Conservation (phyloP, 2,113 vertebrate species). For the Lepidothrix coronata region DNA sequence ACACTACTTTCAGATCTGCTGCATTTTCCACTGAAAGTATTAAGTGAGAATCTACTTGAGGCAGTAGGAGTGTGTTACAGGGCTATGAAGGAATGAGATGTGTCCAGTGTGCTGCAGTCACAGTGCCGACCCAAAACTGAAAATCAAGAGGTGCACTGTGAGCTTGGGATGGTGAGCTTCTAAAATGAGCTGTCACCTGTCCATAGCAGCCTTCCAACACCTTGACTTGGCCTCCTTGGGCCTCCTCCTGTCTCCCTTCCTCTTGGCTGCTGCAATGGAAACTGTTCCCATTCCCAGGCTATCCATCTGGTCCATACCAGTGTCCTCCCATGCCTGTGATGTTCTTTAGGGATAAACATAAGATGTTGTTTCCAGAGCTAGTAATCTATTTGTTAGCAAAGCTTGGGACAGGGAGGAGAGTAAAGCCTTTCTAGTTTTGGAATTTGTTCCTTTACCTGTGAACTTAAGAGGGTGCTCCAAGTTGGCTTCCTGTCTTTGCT, state of each 20-base stretch:
- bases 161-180: neutral
- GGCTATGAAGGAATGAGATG: neutral
- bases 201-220: neutral
- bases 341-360: neutral
- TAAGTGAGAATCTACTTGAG: neutral
- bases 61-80: neutral
- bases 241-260: neutral
- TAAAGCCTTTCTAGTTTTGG: neutral
- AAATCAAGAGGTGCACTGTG: neutral
- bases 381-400: neutral
- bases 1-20: neutral
- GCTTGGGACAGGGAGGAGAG: neutral
- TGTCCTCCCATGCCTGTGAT: neutral
- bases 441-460: neutral
- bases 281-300: neutral
- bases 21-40: neutral
- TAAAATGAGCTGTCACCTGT: accelerated
- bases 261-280: neutral
- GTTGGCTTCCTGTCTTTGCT: neutral
- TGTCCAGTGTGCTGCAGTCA: accelerated
- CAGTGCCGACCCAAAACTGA: neutral
- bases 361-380: neutral
- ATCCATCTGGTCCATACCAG: neutral
- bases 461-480: neutral
- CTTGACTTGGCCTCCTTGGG: neutral